Conservation (phyloP, 2,797 vertebrate genomes). For the Sciurus carolinensis region DNA sequence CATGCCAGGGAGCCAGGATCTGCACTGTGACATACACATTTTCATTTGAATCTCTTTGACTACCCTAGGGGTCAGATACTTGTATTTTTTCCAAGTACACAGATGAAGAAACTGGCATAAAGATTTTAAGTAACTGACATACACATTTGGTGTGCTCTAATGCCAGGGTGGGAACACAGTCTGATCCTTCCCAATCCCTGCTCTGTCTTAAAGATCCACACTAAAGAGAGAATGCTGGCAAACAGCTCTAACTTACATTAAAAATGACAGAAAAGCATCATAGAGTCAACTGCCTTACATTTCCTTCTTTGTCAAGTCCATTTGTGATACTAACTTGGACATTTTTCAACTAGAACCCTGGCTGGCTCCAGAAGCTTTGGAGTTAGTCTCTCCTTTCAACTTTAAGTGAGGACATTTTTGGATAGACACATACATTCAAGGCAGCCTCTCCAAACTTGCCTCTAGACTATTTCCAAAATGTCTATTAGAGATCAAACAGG, state of each 20-base stretch:
- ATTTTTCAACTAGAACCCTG: background rate
- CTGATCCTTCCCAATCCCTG: background rate
- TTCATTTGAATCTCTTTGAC: background rate
- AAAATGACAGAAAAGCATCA: background rate
- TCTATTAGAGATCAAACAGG: background rate
- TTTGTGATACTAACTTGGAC: constrained; percentile 30
- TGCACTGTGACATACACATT: background rate
- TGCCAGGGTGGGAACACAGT: background rate
- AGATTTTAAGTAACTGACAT: background rate
- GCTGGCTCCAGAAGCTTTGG: background rate
- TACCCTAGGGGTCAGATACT: background rate
- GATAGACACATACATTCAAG: background rate
- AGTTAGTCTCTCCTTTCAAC: background rate
- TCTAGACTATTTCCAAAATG: background rate
- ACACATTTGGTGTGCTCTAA: background rate
- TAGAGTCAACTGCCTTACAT: background rate
- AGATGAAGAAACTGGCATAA: background rate
- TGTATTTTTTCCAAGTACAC: background rate
- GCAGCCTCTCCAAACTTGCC: constrained; percentile 17
- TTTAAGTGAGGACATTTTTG: background rate
- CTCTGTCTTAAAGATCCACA: background rate
- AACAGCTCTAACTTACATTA: background rate
- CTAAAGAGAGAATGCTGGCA: background rate
- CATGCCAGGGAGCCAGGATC: background rate
- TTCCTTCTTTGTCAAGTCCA: background rate